Conservation (phyloP, 2,888 invertebrate species). For the Argynnis bischoffii region DNA sequence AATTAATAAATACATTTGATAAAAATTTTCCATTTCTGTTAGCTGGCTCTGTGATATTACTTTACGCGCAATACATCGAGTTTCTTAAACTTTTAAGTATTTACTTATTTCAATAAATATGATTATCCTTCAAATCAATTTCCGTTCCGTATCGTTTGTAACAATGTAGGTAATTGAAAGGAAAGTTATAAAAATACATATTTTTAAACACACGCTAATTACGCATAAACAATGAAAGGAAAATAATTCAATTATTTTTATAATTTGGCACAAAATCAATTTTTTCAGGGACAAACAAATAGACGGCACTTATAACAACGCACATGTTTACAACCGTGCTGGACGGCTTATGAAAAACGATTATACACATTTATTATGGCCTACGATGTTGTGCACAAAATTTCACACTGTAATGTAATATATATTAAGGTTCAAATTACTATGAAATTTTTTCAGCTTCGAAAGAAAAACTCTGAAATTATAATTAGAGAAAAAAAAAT, state of each 20-base stretch:
- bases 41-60: too few relatives aligned
- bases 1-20: too few relatives aligned
- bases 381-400: background rate
- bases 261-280: conserved; percentile 41
- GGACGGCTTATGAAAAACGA: conserved; percentile 40
- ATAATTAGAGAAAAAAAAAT: too few relatives aligned
- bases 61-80: background rate
- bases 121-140: conserved; percentile 3
- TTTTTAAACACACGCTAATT: background rate
- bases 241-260: conserved; percentile 18
- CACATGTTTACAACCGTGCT: conserved; percentile 43
- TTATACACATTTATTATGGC: conserved; percentile 16
- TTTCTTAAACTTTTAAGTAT: conserved; percentile 3
- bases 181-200: background rate
- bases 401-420: background rate
- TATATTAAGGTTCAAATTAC: too few relatives aligned
- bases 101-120: conserved; percentile 7
- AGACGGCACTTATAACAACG: conserved; percentile 36
- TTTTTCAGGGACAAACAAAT: conserved; percentile 25
- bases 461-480: too few relatives aligned
- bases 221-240: background rate
- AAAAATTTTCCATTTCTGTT: too few relatives aligned
- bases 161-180: background rate
- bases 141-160: conserved; percentile 3
- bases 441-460: too few relatives aligned